phyloP scores from a whole-genome alignment of 2,797 vertebrate genomes.

The Cryptoblepharus egeriae region DNA sequence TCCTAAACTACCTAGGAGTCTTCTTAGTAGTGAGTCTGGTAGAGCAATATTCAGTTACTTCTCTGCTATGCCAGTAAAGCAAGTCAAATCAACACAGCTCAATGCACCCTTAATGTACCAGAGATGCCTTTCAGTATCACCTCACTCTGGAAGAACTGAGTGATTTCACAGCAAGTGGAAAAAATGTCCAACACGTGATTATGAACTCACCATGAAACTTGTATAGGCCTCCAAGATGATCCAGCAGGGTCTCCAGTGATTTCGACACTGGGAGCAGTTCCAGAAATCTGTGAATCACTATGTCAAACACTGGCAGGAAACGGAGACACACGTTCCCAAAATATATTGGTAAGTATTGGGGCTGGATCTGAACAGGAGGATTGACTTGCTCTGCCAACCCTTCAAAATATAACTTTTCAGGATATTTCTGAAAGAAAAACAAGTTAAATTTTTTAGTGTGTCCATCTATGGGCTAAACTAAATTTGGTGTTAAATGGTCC shows the following conservation, averaged over 20 bases:
- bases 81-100: background rate
- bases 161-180: background rate
- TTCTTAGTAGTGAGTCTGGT: background rate
- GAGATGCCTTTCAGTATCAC: background rate
- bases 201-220: slow-evolving; percentile 93
- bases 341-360: slow-evolving; percentile 97
- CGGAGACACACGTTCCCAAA: slow-evolving; percentile 98
- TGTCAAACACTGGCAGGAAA: slow-evolving; percentile 97
- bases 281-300: slow-evolving; percentile 98
- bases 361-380: slow-evolving; percentile 94
- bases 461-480: no score
- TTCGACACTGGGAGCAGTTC: slow-evolving; percentile 97
- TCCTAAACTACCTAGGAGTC: background rate
- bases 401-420: slow-evolving; percentile 98
- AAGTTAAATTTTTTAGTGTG: slow-evolving; percentile 1
- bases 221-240: slow-evolving; percentile 96
- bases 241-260: slow-evolving; percentile 94
- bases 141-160: background rate
- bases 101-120: no score
- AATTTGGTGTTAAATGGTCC: no score
- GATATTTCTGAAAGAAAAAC: slow-evolving; percentile 87
- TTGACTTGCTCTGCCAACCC: slow-evolving; percentile 97
- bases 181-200: fast-evolving
- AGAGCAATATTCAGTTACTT: background rate
- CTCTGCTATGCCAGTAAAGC: background rate